Conservation (phyloP, 2,797 vertebrate genomes). For the Novumbra hubbsi region DNA sequence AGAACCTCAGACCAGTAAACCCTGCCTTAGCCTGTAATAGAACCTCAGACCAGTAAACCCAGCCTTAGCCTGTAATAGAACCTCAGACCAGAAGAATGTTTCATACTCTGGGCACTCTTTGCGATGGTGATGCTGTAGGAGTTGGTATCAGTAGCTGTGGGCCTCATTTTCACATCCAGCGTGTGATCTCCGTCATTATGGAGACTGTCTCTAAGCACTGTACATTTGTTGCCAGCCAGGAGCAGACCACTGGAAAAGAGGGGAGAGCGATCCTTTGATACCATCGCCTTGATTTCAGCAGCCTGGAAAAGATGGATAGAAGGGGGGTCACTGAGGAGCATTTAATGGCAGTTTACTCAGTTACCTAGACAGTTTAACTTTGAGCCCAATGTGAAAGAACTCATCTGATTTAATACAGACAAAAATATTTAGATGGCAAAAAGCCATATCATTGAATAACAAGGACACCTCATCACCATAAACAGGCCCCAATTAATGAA, state of each 20-base stretch:
- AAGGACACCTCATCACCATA: too few relatives aligned
- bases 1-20: background rate
- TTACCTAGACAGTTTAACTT: too few relatives aligned
- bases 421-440: too few relatives aligned
- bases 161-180: background rate
- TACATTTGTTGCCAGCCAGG: background rate
- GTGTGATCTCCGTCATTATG: background rate
- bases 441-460: too few relatives aligned
- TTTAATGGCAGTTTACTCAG: too few relatives aligned
- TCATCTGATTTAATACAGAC: too few relatives aligned
- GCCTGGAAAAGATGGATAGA: background rate
- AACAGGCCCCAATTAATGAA: too few relatives aligned
- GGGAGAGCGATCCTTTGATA: background rate
- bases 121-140: slow-evolving; percentile 1
- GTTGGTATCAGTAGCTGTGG: background rate
- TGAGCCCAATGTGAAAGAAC: too few relatives aligned
- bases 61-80: background rate
- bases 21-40: background rate
- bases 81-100: background rate
- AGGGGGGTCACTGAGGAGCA: too few relatives aligned
- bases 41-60: background rate
- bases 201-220: background rate
- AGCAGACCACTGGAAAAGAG: background rate
- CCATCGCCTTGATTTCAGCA: background rate
- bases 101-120: background rate